Conservation (phyloP, 2,888 invertebrate genomes). For the Aricia artaxerxes region DNA sequence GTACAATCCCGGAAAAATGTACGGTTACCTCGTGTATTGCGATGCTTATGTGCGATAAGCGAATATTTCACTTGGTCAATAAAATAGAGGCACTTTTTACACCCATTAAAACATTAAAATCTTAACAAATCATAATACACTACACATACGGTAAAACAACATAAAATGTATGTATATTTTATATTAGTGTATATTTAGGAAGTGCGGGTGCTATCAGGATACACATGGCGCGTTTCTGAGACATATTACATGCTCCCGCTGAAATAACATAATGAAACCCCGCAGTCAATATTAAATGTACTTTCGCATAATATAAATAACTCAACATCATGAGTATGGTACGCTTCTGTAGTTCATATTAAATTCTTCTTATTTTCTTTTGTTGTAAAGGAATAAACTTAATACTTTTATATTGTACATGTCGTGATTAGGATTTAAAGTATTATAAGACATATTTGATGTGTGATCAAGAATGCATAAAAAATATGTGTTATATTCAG, state of each 20-base stretch:
- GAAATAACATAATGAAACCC: conserved; percentile 23
- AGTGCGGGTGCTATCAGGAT: not conserved
- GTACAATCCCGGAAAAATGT: no score
- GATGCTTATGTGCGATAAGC: no score
- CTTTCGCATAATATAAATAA: conserved; percentile 5
- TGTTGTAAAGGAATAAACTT: not conserved
- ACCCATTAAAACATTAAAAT: no score
- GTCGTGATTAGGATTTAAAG: no score
- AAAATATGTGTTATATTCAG: no score
- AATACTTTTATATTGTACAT: no score
- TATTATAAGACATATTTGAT: no score
- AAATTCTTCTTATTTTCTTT: not conserved
- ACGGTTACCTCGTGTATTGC: no score
- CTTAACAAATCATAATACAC: not conserved
- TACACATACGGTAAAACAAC: not conserved
- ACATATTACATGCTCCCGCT: conserved; percentile 18
- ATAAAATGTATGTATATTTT: not conserved
- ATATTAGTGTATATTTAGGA: not conserved
- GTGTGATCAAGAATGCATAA: no score
- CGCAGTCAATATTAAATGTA: conserved; percentile 16
- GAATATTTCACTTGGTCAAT: no score
- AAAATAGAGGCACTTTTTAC: no score
- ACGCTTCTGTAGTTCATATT: not conserved
- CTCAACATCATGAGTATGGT: not conserved
- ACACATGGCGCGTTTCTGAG: not conserved